Percentiles rank a stretch among this genome's conserved stretches.
phyloP scores from a whole-genome alignment of 2,113 vertebrate species.

The Haemorhous mexicanus region DNA sequence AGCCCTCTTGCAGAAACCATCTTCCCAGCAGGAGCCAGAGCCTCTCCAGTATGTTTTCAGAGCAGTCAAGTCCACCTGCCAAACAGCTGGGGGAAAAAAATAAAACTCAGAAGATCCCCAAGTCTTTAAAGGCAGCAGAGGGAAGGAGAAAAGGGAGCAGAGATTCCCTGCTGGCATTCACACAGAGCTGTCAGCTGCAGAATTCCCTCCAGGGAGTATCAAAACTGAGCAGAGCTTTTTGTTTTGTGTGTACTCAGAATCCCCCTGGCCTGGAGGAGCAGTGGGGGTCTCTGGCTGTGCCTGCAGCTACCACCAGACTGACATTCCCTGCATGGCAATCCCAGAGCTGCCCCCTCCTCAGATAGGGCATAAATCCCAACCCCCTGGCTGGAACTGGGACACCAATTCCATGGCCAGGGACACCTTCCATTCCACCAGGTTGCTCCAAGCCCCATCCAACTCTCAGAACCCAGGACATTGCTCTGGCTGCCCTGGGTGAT shows the following conservation, averaged over 20 bases:
- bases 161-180: constrained; percentile 19
- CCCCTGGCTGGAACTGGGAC: not conserved
- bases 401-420: not conserved
- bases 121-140: not conserved
- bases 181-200: constrained; percentile 11
- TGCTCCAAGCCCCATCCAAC: not conserved
- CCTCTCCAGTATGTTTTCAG: not conserved
- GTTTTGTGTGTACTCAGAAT: not conserved
- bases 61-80: constrained; percentile 46
- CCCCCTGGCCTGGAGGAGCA: not conserved
- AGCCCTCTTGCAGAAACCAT: constrained; percentile 8
- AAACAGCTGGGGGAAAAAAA: not conserved
- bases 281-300: not conserved
- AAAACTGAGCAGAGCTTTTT: not conserved
- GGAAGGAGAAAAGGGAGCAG: not conserved
- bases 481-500: too few relatives aligned
- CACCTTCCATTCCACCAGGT: not conserved
- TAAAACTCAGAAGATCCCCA: not conserved
- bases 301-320: not conserved
- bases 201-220: constrained; percentile 19
- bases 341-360: not conserved
- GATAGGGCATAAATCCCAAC: not conserved
- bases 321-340: not conserved
- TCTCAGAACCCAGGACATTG: too few relatives aligned
- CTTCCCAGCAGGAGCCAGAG: constrained; percentile 40